phyloP scores from a whole-genome alignment of 2,113 vertebrate genomes.

The Phrynosoma platyrhinos region DNA sequence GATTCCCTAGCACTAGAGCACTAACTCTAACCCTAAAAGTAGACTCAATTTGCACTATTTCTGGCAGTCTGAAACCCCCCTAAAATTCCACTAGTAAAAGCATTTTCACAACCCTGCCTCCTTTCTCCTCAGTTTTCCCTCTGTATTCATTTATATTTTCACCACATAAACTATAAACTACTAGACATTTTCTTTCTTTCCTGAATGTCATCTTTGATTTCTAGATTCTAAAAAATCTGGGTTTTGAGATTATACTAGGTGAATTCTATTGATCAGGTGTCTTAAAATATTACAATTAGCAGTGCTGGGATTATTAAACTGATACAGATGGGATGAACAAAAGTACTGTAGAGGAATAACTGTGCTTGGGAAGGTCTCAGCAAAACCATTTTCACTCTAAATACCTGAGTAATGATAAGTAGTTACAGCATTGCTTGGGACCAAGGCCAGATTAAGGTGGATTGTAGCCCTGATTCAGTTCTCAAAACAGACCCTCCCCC shows the following conservation, averaged over 20 bases:
- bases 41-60: too few species aligned
- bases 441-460: too few species aligned
- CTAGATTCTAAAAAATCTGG: neutral
- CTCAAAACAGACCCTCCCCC: too few species aligned
- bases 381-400: too few species aligned
- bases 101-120: neutral
- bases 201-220: neutral
- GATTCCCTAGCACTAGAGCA: too few species aligned
- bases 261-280: neutral
- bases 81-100: neutral
- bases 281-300: neutral
- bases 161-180: conserved; percentile 23
- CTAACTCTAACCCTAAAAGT: too few species aligned
- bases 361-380: too few species aligned
- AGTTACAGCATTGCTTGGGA: too few species aligned
- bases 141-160: conserved; percentile 5
- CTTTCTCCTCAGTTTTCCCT: neutral
- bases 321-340: neutral
- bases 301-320: neutral
- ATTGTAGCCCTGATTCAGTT: too few species aligned
- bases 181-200: neutral
- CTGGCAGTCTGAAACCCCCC: too few species aligned
- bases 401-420: too few species aligned
- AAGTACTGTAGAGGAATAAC: neutral
- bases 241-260: neutral